Evolutionary conservation across 2,888 invertebrate genomes (phyloP).

Genomic region (Dusona sp.): DNA sequence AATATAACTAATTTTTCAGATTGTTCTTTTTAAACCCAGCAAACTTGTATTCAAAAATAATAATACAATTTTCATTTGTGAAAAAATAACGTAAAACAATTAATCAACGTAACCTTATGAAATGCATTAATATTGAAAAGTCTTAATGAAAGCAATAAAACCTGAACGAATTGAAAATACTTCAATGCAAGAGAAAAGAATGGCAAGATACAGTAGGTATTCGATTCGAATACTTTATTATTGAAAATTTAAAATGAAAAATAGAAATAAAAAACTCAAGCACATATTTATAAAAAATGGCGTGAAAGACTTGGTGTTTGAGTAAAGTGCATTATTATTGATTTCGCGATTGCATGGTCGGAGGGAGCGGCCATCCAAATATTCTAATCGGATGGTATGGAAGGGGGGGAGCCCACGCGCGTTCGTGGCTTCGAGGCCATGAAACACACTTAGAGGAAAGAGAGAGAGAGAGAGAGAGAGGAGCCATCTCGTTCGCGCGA

Average conservation of each 20-base stretch:
- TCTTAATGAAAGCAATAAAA: neutral
- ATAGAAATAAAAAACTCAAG: no score
- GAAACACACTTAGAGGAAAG: conserved; percentile 42
- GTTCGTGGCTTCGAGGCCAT: conserved; percentile 66
- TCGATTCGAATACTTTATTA: neutral
- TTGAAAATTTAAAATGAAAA: neutral
- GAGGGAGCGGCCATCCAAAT: conserved; percentile 68
- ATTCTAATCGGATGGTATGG: conserved; percentile 61
- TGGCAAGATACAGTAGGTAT: neutral
- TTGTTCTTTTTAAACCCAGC: no score
- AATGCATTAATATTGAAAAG: neutral
- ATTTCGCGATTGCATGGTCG: conserved; percentile 16
- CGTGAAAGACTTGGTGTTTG: neutral
- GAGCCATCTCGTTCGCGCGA: conserved; percentile 40
- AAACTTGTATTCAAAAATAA: no score
- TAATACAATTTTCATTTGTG: neutral
- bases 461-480: conserved; percentile 31
- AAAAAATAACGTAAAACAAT: neutral
- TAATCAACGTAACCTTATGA: no score
- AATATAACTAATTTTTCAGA: neutral
- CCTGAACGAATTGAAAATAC: neutral
- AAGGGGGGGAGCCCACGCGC: conserved; percentile 59
- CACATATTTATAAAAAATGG: neutral
- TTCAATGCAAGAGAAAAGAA: neutral
- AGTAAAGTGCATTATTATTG: conserved; percentile 7